Evolutionary conservation across 2,797 vertebrate genomes (phyloP), one percentile per base, ranked within the genome.

Genomic region (Mionectes olivaceus): DNA sequence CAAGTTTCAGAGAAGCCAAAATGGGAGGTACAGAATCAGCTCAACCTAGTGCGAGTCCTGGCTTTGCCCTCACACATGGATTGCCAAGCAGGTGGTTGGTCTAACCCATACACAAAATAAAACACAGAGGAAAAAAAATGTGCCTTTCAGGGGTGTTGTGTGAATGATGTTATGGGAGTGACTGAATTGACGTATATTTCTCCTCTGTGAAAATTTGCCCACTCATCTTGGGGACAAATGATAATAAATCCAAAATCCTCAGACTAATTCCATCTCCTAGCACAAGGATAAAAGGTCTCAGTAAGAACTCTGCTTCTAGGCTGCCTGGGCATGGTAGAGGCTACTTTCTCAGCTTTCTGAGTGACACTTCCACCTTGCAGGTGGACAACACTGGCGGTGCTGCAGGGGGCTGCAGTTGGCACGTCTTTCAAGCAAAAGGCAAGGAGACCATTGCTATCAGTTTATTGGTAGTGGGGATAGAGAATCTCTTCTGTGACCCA

Each of bases 221-320:
- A 2, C 55, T 90, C 57, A 33, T 89, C 79, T 74, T 77, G 33
- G 32, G 15, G 19, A 74, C 37, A 84, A 82, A 64, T 9, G 1
- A 41, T 27, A 61, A 65, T 57, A 83, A 87, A 83, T 75, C 39
- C 32, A 15, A 94, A 93, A 74, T 67, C 69, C 39, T 69, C 27
- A 11, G 60, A 80, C 77, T 64, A 87, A 81, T 83, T 91, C 75
- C 64, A 57, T 64, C 46, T 92, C 43, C 65, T 44, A 68, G 35
- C 35, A 59, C 28, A 21, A 47, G 30, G 44, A 85, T 71, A 81
- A 68, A 85, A 85, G 19, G 52, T 9, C 23, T 82, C 28, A 28
- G 43, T 27, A 67, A 75, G 35, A 87, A 16, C 32, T 67, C 23
- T 80, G 57, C 59, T 76, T 37, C 47, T 44, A 74, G 55, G 59